A percentile compares a stretch with the other conserved stretches of the same genome.
Conservation (phyloP, 2,113 vertebrate genomes). For the Pterocles gutturalis region DNA sequence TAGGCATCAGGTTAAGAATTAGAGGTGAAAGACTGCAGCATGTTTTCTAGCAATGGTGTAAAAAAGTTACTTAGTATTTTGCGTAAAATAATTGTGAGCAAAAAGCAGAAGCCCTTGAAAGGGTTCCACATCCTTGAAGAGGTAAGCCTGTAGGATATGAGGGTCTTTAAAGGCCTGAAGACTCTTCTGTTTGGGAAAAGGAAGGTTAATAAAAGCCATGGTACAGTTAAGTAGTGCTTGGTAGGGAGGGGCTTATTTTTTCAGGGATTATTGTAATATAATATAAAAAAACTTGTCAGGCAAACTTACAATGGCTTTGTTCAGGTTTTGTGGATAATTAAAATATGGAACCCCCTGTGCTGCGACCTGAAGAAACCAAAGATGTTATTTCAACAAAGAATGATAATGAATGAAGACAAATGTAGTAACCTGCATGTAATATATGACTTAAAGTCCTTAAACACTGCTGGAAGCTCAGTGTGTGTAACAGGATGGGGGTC, state of each 20-base stretch:
- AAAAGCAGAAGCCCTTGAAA: rapidly evolving
- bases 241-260: not conserved
- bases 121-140: not conserved
- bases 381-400: not conserved
- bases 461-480: not conserved
- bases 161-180: not conserved
- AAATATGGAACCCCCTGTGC: not conserved
- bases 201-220: not conserved
- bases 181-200: not conserved
- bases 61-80: rapidly evolving
- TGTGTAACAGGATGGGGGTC: not conserved
- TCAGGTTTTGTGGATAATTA: not conserved
- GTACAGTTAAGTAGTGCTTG: not conserved
- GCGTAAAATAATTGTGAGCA: not conserved
- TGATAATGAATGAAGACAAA: not conserved
- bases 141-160: rapidly evolving
- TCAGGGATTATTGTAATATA: not conserved
- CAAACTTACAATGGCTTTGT: not conserved
- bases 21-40: not conserved
- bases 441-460: not conserved
- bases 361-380: not conserved
- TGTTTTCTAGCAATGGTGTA: rapidly evolving
- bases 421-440: not conserved
- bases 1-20: rapidly evolving
- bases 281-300: not conserved